phyloP scores from a whole-genome alignment of 2,888 invertebrate genomes.

The Galerucella calmariensis region DNA sequence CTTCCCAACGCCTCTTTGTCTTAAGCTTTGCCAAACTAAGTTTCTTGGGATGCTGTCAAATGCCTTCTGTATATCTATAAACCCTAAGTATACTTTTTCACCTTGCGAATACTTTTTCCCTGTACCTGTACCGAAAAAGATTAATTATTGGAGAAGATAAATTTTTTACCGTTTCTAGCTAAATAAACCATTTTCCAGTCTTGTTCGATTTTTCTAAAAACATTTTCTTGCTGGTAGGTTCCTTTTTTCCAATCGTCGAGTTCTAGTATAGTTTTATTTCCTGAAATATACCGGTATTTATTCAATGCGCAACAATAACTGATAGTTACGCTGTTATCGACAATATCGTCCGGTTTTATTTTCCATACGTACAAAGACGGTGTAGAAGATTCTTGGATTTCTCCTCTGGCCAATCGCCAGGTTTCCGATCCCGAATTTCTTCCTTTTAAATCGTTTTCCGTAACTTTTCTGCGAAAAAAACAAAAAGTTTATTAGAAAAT shows the following conservation, averaged over 20 bases:
- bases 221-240: constrained; percentile 69
- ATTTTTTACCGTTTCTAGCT: constrained; percentile 76
- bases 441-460: constrained; percentile 75
- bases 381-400: constrained; percentile 66
- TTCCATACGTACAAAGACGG: constrained; percentile 47
- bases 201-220: constrained; percentile 85
- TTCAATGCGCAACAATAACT: constrained; percentile 70
- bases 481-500: too few relatives aligned
- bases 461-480: constrained; percentile 65
- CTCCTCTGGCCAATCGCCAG: constrained; percentile 87
- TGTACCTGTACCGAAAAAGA: too few relatives aligned
- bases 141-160: neutral
- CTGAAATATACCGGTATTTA: constrained; percentile 65
- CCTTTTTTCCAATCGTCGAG: constrained; percentile 78
- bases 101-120: too few relatives aligned
- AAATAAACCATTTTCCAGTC: constrained; percentile 96
- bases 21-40: too few relatives aligned
- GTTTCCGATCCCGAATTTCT: constrained; percentile 84
- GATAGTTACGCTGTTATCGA: constrained; percentile 58
- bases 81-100: too few relatives aligned
- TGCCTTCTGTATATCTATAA: too few relatives aligned
- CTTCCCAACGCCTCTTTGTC: too few relatives aligned
- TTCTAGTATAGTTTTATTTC: constrained; percentile 55
- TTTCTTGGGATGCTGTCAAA: too few relatives aligned
- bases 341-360: constrained; percentile 44